phyloP scores from a whole-genome alignment of 30 jellyfish, hydroid and myxozoan species.

The Hydractinia echinata region DNA sequence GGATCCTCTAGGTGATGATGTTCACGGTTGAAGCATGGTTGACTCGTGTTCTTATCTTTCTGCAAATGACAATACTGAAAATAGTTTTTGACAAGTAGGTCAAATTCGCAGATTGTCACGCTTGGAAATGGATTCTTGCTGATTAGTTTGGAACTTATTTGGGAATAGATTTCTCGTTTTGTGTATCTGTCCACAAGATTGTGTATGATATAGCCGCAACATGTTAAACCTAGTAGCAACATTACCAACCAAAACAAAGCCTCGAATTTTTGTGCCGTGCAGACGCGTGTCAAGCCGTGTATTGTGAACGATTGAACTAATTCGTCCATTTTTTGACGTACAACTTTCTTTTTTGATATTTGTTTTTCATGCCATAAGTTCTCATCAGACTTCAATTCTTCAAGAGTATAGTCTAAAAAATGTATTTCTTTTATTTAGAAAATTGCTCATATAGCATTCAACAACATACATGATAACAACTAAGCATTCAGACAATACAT shows the following conservation, averaged over 20 bases:
- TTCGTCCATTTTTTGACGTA: constrained; percentile 5
- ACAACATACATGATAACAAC: no score
- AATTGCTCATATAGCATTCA: no score
- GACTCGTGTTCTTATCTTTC: neutral
- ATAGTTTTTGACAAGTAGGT: neutral
- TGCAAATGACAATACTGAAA: constrained; percentile 5
- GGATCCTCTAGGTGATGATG: neutral
- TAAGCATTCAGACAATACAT: no score
- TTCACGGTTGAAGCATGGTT: neutral
- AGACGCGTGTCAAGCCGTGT: constrained; percentile 17
- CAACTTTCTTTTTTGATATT: neutral
- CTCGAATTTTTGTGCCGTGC: neutral
- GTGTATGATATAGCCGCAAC: neutral
- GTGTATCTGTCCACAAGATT: constrained; percentile 5
- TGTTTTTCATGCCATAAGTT: constrained; percentile 10
- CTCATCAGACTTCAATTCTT: neutral
- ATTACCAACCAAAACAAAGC: constrained; percentile 17
- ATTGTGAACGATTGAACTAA: constrained; percentile 1
- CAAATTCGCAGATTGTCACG: constrained; percentile 20
- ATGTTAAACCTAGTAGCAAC: neutral
- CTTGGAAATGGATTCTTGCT: constrained; percentile 19
- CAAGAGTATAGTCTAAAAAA: no score
- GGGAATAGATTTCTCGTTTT: constrained; percentile 12
- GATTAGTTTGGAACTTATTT: neutral
- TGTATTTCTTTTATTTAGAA: no score